A percentile compares a stretch with the other conserved stretches of the same genome.
Conservation (phyloP, 2,888 invertebrate species). For the Neelides folsomi region DNA sequence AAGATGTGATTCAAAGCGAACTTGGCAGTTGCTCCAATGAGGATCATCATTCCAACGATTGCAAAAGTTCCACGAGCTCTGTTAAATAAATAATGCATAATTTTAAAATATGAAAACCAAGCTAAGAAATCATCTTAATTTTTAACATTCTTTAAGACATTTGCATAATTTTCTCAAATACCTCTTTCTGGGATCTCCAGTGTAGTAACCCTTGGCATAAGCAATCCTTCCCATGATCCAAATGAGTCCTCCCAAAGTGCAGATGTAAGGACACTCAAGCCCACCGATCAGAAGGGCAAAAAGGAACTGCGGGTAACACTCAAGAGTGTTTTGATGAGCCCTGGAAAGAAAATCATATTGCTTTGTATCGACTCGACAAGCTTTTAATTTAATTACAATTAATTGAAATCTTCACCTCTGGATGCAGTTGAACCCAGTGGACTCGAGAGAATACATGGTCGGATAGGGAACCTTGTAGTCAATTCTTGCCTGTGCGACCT, state of each 20-base stretch:
- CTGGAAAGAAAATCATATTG: constrained; percentile 7
- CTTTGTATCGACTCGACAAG: neutral
- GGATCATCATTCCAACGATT: constrained; percentile 22
- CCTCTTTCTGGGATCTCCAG: constrained; percentile 29
- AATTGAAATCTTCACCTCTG: constrained; percentile 33
- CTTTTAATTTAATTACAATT: neutral
- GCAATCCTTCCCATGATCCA: constrained; percentile 39
- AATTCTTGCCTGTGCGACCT: constrained; percentile 36
- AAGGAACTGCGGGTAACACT: constrained; percentile 37
- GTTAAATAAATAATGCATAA: neutral
- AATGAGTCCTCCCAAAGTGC: constrained; percentile 38
- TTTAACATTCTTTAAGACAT: neutral
- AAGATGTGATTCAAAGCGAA: constrained; percentile 22
- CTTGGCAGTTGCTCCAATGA: constrained; percentile 20
- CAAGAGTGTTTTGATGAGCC: constrained; percentile 42
- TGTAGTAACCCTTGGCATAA: constrained; percentile 38
- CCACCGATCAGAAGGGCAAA: constrained; percentile 39
- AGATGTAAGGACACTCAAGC: constrained; percentile 38
- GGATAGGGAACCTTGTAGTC: constrained; percentile 38
- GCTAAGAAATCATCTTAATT: neutral
- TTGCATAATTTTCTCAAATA: constrained; percentile 5
- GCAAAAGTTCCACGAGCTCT: constrained; percentile 27
- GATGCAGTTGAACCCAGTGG: constrained; percentile 40
- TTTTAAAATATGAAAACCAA: neutral
- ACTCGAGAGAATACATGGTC: constrained; percentile 39